phyloP scores from a whole-genome alignment of 2,797 vertebrate genomes.

The Corythornis leucogaster region DNA sequence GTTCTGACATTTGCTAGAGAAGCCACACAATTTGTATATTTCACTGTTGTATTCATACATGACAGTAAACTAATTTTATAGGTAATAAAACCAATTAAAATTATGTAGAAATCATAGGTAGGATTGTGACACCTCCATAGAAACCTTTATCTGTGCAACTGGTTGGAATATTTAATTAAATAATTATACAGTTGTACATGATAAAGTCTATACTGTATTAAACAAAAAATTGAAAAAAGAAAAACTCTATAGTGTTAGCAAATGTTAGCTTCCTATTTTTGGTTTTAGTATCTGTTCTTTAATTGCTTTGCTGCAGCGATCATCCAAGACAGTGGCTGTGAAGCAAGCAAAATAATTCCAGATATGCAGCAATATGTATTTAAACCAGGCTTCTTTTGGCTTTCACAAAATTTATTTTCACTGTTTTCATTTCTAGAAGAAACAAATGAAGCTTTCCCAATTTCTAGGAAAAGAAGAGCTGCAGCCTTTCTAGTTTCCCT shows the following conservation, averaged over 20 bases:
- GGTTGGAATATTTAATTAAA: not conserved
- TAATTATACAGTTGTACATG: not conserved
- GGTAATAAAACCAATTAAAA: not conserved
- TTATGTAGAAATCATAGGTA: not conserved
- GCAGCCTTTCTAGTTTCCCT: not conserved
- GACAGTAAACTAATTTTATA: not conserved
- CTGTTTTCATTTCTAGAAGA: not conserved
- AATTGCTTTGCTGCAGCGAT: not conserved
- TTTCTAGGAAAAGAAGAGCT: not conserved
- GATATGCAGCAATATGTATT: not conserved
- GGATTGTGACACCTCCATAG: not conserved
- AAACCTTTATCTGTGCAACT: not conserved
- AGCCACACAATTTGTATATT: not conserved
- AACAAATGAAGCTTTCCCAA: not conserved
- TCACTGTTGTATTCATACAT: not conserved
- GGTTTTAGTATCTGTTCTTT: not conserved
- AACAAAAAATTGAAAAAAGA: not conserved
- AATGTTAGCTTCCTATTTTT: not conserved
- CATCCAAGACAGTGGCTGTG: not conserved
- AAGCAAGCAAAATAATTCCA: not conserved
- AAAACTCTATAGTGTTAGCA: not conserved
- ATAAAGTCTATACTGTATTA: not conserved
- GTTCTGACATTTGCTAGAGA: not conserved
- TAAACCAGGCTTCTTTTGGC: not conserved
- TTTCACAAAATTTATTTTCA: not conserved